These are phyloP conservation scores for Platyscapa corneri DNA, from an alignment of 1,140 invertebrate species.

Conservation along the genomic window DNA sequence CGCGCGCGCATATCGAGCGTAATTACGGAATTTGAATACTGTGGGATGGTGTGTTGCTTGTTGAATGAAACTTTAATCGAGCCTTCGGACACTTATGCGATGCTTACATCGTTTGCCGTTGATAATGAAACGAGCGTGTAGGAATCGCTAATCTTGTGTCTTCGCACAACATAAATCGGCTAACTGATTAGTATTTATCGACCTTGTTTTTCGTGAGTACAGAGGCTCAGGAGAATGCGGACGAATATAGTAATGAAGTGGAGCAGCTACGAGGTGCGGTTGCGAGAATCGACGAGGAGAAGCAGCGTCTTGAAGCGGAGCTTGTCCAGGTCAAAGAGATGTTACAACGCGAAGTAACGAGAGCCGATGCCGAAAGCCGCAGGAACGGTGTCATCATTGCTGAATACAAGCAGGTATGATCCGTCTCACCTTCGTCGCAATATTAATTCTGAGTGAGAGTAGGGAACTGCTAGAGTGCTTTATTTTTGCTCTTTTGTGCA, in stretches of 20 bases:
- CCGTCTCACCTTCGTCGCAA: neutral
- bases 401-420: slow-evolving; percentile 89
- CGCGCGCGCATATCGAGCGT: too few species aligned
- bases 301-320: slow-evolving; percentile 85
- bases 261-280: slow-evolving; percentile 83
- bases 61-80: too few species aligned
- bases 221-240: slow-evolving; percentile 85
- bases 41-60: too few species aligned
- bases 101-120: too few species aligned
- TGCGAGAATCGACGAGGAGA: slow-evolving; percentile 88
- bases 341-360: slow-evolving; percentile 85
- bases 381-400: slow-evolving; percentile 86
- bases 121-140: too few species aligned
- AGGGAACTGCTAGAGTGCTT: neutral
- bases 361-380: slow-evolving; percentile 82
- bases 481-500: too few species aligned
- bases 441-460: neutral
- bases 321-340: slow-evolving; percentile 88
- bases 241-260: slow-evolving; percentile 87
- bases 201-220: slow-evolving; percentile 38
- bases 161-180: too few species aligned
- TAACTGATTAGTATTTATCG: neutral
- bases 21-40: too few species aligned
- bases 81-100: too few species aligned
- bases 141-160: too few species aligned